These are phyloP conservation scores for Strongylocentrotus purpuratus DNA, from an alignment of 35 echinoderm and acorn worm genomes.

Conservation along the genomic window DNA sequence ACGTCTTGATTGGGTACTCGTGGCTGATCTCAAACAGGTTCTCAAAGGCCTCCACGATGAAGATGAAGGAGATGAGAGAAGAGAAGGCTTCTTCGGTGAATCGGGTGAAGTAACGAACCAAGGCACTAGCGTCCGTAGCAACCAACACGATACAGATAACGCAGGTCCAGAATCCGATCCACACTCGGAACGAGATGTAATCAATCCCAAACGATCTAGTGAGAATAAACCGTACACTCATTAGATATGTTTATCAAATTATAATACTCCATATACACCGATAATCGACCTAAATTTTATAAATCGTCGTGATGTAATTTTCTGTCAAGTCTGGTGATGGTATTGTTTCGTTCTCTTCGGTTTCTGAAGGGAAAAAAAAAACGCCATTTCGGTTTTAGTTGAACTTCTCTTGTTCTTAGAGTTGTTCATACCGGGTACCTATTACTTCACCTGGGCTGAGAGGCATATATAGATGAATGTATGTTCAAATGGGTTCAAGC, in stretches of 20 bases:
- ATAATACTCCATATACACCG: no score
- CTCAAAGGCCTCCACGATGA: conserved; percentile 94
- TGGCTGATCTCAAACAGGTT: conserved; percentile 83
- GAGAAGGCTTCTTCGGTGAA: conserved; percentile 96
- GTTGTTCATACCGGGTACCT: no score
- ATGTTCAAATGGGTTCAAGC: no score
- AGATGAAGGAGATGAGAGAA: conserved; percentile 94
- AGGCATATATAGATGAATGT: no score
- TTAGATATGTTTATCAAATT: neutral
- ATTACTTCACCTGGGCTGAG: no score
- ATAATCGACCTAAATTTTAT: no score
- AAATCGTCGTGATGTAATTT: no score
- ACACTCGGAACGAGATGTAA: conserved; percentile 86
- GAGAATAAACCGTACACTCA: neutral
- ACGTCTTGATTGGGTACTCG: conserved; percentile 83
- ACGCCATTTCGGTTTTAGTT: no score
- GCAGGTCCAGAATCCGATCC: conserved; percentile 96
- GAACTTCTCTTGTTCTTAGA: no score
- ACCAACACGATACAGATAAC: conserved; percentile 82
- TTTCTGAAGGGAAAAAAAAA: no score
- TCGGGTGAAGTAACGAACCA: conserved; percentile 87
- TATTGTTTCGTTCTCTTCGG: no score
- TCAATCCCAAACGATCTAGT: conserved; percentile 67
- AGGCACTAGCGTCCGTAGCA: conserved; percentile 88
- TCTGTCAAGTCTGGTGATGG: no score